Evolutionary conservation across 2,888 invertebrate species (phyloP).

Genomic region (Oscheius sp.): DNA sequence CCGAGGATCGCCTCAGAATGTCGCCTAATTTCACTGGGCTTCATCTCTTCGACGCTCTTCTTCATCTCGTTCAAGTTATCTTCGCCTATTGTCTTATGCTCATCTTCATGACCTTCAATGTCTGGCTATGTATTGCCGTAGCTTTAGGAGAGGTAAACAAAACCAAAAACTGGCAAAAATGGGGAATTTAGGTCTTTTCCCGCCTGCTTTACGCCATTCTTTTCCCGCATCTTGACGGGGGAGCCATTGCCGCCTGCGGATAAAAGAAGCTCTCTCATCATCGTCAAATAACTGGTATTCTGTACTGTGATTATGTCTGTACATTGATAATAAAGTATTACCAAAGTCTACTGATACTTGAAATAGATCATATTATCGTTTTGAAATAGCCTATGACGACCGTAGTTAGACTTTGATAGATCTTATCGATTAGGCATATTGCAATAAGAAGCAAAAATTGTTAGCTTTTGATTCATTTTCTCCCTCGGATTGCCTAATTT

Average conservation of each 20-base stretch:
- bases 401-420: no score
- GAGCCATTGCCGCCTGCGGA: constrained; percentile 28
- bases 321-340: background rate
- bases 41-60: constrained; percentile 54
- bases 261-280: background rate
- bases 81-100: constrained; percentile 69
- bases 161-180: background rate
- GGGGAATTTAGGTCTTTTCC: constrained; percentile 5
- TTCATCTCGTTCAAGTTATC: constrained; percentile 61
- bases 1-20: constrained; percentile 46
- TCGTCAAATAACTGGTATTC: background rate
- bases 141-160: constrained; percentile 66
- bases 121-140: constrained; percentile 67
- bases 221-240: constrained; percentile 42
- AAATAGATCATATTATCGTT: no score
- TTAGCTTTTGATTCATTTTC: no score
- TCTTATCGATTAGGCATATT: no score
- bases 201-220: constrained; percentile 47
- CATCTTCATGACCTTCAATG: constrained; percentile 73
- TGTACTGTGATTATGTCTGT: constrained; percentile 19
- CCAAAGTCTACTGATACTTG: no score
- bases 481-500: no score
- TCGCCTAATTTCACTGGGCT: constrained; percentile 39
- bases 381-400: no score
- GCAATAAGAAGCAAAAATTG: no score